These are phyloP conservation scores for Bagarius yarrelli DNA, from an alignment of 2,113 vertebrate genomes.

Conservation along the genomic window DNA sequence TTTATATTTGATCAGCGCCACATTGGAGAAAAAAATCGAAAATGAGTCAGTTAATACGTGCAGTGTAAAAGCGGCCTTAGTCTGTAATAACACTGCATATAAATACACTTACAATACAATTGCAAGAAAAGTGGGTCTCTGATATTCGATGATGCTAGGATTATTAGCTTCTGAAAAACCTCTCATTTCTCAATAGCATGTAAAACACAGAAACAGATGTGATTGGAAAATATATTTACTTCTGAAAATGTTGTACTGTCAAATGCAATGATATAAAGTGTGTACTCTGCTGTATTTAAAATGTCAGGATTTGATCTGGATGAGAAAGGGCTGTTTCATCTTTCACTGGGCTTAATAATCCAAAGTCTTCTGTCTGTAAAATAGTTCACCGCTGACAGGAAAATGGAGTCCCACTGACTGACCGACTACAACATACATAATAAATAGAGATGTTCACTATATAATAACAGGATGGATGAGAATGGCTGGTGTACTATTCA, in stretches of 20 bases:
- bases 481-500: constrained; percentile 65
- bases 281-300: constrained; percentile 52
- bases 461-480: constrained; percentile 46
- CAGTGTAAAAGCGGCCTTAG: too few species aligned
- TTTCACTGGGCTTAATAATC: constrained; percentile 36
- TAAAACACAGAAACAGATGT: constrained; percentile 12
- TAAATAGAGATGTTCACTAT: constrained; percentile 56
- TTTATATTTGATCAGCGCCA: too few species aligned
- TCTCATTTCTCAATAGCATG: neutral
- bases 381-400: constrained; percentile 50
- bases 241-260: constrained; percentile 30
- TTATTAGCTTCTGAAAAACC: neutral
- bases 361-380: constrained; percentile 41
- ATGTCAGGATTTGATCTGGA: constrained; percentile 41
- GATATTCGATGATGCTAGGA: neutral
- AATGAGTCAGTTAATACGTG: too few species aligned
- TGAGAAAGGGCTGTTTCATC: constrained; percentile 6
- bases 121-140: neutral
- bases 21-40: too few species aligned
- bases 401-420: constrained; percentile 44
- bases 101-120: neutral
- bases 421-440: constrained; percentile 55
- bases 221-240: constrained; percentile 40
- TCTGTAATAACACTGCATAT: neutral
- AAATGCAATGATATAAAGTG: constrained; percentile 57